These are phyloP conservation scores for Pelodytes ibericus DNA, from an alignment of 2,797 vertebrate genomes.

Conservation along the genomic window DNA sequence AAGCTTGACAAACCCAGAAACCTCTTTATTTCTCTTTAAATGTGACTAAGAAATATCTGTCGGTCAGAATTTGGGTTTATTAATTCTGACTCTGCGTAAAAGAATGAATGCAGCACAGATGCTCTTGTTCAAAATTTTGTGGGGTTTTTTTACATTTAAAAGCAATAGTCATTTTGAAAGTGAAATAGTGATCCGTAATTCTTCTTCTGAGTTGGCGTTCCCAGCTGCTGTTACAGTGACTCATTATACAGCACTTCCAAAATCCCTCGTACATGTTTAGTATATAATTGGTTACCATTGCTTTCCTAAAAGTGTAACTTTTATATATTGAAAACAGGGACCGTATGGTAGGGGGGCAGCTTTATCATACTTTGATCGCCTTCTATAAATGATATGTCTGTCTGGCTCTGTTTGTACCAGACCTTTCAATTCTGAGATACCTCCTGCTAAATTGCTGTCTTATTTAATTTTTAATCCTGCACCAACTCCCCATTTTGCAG, in stretches of 20 bases:
- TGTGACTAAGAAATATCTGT: neutral
- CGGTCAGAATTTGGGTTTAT: too few species aligned
- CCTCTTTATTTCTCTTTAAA: neutral
- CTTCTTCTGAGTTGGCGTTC: slow-evolving; percentile 43
- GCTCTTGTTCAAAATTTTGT: slow-evolving; percentile 16
- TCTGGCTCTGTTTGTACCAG: too few species aligned
- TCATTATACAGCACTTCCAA: slow-evolving; percentile 37
- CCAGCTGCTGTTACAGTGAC: slow-evolving; percentile 48
- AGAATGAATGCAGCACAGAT: slow-evolving; percentile 35
- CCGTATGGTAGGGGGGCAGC: too few species aligned
- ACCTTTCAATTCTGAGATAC: too few species aligned
- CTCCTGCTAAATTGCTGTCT: too few species aligned
- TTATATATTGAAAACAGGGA: too few species aligned
- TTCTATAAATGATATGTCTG: too few species aligned
- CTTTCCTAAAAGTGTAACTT: slow-evolving; percentile 11
- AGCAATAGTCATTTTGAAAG: slow-evolving; percentile 34
- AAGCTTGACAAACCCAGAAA: too few species aligned
- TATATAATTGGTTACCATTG: slow-evolving; percentile 14
- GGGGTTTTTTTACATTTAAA: slow-evolving; percentile 26
- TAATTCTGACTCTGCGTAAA: neutral
- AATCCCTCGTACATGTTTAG: slow-evolving; percentile 27
- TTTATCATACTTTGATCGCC: too few species aligned
- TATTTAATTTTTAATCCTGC: too few species aligned
- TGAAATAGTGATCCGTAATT: slow-evolving; percentile 35
- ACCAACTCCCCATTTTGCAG: too few species aligned